Base-by-base conservation (phyloP, 1,140 invertebrate genomes). In the Gryllus bimaculatus region DNA sequence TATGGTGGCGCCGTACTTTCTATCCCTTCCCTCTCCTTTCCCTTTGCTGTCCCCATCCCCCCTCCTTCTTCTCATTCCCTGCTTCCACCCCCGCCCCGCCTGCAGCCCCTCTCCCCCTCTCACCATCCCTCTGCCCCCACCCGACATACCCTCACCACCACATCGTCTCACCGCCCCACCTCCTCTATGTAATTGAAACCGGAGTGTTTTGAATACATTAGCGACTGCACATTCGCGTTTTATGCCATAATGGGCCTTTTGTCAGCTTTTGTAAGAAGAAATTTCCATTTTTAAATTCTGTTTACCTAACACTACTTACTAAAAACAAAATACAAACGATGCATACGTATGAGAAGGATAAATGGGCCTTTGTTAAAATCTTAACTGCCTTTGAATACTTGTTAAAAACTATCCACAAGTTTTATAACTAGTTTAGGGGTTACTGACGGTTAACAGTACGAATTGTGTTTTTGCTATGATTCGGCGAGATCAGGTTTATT, bases 241-340 rank as follows among this genome's bases (percentile, higher is more conserved):
- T 66, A 66, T 66, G 54, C 18, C 54, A 18, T 66, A 66, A 66
- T 66, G 54, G 54, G 54, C 18, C 54, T 66, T 66, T 66, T 66
- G 54, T 66, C 54, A 66, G 54, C 54, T 66, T 66, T 66, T 66
- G 54, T 66, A 18, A 7, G 54, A 66, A 66, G 18, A 66, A 66
- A 66, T 66, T 66, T 66, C 54, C 54, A 66, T 66, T 66, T 66
- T 66, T 13, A 66, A 66, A 66, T 66, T 66, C 54, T 66, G 54
- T 66, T 10, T 66, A 13, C 54, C 54, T 66, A 66, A 2, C 54
- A 13, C 54, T 66, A 66, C 54, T 39, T 66, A 66, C 54, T 13
- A 66, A 66, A 10, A 66, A 66, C 54, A 66, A 66, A 18, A 66
- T 10, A 66, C 54, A 66, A 39, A 39, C 26, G 26, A 39, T 39